phyloP scores from a whole-genome alignment of 2,888 invertebrate species.

The Cerastis leucographa region DNA sequence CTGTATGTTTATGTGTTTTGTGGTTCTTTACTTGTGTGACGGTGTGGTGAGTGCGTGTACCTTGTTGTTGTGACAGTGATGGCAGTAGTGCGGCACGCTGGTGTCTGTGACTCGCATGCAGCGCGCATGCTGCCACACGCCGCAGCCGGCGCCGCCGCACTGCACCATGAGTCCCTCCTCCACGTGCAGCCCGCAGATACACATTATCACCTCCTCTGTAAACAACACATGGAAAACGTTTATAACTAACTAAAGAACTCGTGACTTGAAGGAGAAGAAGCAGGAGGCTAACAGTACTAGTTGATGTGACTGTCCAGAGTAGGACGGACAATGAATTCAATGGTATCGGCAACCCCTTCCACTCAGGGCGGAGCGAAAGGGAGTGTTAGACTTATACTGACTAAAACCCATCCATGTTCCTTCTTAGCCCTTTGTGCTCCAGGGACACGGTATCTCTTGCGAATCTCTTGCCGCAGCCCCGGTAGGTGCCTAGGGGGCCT shows the following conservation, averaged over 20 bases:
- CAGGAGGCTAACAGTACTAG: neutral
- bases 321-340: neutral
- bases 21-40: neutral
- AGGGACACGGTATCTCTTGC: too few relatives aligned
- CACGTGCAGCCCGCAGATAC: slow-evolving; percentile 97
- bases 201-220: slow-evolving; percentile 97
- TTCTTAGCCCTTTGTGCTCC: too few relatives aligned
- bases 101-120: slow-evolving; percentile 91
- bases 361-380: too few relatives aligned
- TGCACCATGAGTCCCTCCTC: slow-evolving; percentile 87
- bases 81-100: slow-evolving; percentile 93
- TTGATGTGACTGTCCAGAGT: neutral
- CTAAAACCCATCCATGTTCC: too few relatives aligned
- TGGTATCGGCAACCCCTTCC: too few relatives aligned
- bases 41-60: slow-evolving; percentile 15
- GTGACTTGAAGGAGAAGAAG: neutral
- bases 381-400: too few relatives aligned
- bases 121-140: slow-evolving; percentile 95
- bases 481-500: too few relatives aligned
- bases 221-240: neutral
- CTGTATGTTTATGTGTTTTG: neutral
- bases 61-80: slow-evolving; percentile 48
- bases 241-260: neutral
- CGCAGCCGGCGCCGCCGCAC: slow-evolving; percentile 88
- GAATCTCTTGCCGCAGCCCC: too few relatives aligned